phyloP scores from a whole-genome alignment of 2,888 invertebrate species.

The Clunio marinus region DNA sequence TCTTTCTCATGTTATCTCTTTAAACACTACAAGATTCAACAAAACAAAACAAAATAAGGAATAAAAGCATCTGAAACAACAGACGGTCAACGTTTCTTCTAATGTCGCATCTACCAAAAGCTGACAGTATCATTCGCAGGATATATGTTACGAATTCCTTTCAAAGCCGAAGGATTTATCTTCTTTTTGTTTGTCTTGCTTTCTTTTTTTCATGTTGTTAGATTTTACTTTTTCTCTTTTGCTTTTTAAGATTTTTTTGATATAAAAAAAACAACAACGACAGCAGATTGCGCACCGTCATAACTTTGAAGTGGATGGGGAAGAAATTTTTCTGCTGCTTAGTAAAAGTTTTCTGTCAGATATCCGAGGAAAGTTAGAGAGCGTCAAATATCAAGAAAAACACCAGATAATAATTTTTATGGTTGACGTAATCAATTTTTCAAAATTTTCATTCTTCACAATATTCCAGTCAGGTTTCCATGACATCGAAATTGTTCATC shows the following conservation, averaged over 20 bases:
- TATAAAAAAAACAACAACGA: background rate
- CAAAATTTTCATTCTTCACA: constrained; percentile 4
- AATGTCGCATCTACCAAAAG: constrained; percentile 20
- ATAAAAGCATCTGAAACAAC: constrained; percentile 29
- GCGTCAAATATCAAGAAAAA: background rate
- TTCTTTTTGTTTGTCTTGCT: constrained; percentile 7
- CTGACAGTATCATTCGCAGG: constrained; percentile 36
- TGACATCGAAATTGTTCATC: background rate
- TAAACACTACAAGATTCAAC: constrained; percentile 5
- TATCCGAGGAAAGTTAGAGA: background rate
- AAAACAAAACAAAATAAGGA: background rate
- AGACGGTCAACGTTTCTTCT: constrained; percentile 37
- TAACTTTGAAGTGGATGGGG: background rate
- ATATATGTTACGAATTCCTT: constrained; percentile 12
- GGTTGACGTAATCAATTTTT: background rate
- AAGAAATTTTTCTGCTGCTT: background rate
- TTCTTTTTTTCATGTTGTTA: background rate
- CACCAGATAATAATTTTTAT: background rate
- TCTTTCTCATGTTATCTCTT: constrained; percentile 11
- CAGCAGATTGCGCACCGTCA: background rate
- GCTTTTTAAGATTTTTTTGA: too few relatives aligned
- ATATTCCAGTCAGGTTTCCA: constrained; percentile 6
- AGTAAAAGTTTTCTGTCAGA: background rate
- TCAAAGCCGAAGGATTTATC: background rate
- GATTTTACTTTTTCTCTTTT: background rate